Evolutionary conservation across 2,888 invertebrate species (phyloP), one percentile per base, ranked within the genome.

Genomic region (Ornithoptera priamus): DNA sequence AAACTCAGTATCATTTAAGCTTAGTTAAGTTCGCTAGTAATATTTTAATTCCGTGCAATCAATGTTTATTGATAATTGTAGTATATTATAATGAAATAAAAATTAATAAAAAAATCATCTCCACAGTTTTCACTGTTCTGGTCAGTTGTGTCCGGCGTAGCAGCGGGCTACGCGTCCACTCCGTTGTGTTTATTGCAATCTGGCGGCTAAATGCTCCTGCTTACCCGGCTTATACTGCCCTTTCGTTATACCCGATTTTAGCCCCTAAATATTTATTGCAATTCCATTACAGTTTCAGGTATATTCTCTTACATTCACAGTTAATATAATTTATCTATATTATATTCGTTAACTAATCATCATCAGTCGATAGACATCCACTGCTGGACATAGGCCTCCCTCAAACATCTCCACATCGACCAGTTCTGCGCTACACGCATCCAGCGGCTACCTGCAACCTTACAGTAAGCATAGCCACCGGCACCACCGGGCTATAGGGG

Each of bases 171-270:
- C 82, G 86, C 86, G 88, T 87, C 85, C 86, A 86, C 83, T 85
- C 80, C 85, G 85, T 88, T 85, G 88, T 90, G 90, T 90, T 90
- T 90, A 90, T 90, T 90, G 88, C 90, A 90, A 90, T 90, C 90
- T 90, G 89, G 88, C 82, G 87, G 88, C 88, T 89, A 89, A 88
- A 86, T 87, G 88, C 85, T 87, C 82, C 86, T 87, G 88, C 89
- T 87, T 88, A 86, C 82, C 82, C 83, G 77, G 85, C 84, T 86
- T 86, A 85, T 80, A 85, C 82, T 78, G 82, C 81, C 85, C 84
- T 86, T 86, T 85, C 84, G 84, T 81, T 86, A 81, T 80, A 78
- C 80, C 75, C 73, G 77, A 81, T 79, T 80, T 80, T 79, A 80
- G 78, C 80, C 78, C 77, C 74, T 75, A 76, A 78, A 81, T 75